Conservation (phyloP, 2,888 invertebrate species). For the Hoplodrina blanda region DNA sequence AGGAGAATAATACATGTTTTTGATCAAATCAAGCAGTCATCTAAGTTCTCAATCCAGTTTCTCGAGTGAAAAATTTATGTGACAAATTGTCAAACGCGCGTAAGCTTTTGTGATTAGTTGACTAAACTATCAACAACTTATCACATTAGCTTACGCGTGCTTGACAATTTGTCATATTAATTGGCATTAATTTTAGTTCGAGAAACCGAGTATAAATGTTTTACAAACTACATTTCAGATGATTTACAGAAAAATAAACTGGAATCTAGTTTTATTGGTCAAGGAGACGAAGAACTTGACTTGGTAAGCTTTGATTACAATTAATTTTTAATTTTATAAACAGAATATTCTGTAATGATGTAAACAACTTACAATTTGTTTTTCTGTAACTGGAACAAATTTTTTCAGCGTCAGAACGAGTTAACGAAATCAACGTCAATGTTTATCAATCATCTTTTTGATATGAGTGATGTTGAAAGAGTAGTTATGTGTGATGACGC, state of each 20-base stretch:
- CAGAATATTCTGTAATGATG: background rate
- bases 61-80: no score
- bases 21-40: no score
- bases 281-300: constrained; percentile 83
- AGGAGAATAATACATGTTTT: no score
- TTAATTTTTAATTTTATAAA: constrained; percentile 11
- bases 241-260: constrained; percentile 59
- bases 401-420: constrained; percentile 72
- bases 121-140: no score
- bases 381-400: constrained; percentile 12
- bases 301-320: constrained; percentile 66
- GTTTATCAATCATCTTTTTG: constrained; percentile 83
- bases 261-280: constrained; percentile 78
- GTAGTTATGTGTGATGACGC: constrained; percentile 67
- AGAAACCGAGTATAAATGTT: no score
- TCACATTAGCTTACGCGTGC: no score
- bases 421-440: constrained; percentile 79
- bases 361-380: background rate
- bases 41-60: no score
- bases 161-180: no score
- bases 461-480: constrained; percentile 83
- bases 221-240: constrained; percentile 60
- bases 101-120: no score
- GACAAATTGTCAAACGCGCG: no score
- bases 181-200: no score